These are phyloP conservation scores for Lacerta bilineata DNA, from an alignment of 2,797 vertebrate species.

Conservation along the genomic window DNA sequence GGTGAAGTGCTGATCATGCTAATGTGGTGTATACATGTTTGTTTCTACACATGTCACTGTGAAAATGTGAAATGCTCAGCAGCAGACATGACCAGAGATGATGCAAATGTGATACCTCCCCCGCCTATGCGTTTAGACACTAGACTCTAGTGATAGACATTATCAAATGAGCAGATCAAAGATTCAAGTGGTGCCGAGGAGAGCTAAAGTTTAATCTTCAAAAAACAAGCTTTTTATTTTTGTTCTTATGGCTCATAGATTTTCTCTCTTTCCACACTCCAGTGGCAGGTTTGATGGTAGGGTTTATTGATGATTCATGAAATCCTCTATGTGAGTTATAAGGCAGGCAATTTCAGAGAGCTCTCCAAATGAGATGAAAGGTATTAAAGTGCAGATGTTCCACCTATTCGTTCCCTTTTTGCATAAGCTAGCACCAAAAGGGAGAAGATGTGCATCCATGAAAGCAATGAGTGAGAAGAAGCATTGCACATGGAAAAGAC, in stretches of 20 bases:
- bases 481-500: rapidly evolving
- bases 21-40: neutral
- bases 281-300: constrained; percentile 34
- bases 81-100: neutral
- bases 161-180: constrained; percentile 19
- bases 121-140: neutral
- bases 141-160: neutral
- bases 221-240: neutral
- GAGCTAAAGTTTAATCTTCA: constrained; percentile 48
- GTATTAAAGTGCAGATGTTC: constrained; percentile 35
- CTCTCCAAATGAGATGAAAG: constrained; percentile 39
- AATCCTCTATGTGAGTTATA: constrained; percentile 39
- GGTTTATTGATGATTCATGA: constrained; percentile 48
- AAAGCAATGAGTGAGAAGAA: neutral
- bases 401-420: neutral
- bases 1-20: neutral
- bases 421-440: neutral
- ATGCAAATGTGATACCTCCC: neutral
- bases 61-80: neutral
- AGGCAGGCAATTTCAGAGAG: neutral
- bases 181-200: constrained; percentile 19
- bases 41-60: neutral
- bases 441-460: neutral
- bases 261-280: constrained; percentile 1
- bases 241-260: constrained; percentile 29